Evolutionary conservation across 2,888 invertebrate species (phyloP).

Genomic region (Branchinecta sandiegonensis): DNA sequence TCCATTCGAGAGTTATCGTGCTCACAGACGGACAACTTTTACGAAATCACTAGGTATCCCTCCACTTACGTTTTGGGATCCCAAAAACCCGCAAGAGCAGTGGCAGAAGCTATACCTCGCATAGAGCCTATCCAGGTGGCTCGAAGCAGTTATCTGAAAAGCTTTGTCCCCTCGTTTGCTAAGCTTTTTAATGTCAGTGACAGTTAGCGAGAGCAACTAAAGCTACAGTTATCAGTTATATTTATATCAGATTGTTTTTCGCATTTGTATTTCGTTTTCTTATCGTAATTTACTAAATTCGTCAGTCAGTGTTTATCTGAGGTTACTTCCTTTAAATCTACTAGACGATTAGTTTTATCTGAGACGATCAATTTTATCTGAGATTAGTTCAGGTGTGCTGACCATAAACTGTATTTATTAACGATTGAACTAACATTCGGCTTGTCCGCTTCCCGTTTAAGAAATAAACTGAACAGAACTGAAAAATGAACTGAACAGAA

Average conservation of each 20-base stretch:
- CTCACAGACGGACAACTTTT: no score
- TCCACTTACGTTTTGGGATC: no score
- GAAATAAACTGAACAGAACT: slow-evolving; percentile 9
- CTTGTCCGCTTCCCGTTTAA: neutral
- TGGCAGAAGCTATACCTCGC: no score
- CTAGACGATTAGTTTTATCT: no score
- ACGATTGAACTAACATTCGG: neutral
- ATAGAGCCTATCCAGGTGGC: no score
- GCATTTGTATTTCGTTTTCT: neutral
- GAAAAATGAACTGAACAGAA: no score
- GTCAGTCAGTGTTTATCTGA: no score
- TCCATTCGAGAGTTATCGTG: no score
- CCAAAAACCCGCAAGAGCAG: no score
- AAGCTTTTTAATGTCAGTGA: neutral
- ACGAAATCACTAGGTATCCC: no score
- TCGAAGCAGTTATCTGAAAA: neutral
- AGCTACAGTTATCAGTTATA: neutral
- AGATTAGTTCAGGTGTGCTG: neutral
- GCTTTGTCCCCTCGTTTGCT: neutral
- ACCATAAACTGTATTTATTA: neutral
- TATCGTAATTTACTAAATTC: neutral
- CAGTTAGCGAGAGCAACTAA: neutral
- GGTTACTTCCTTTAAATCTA: no score
- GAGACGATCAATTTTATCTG: neutral
- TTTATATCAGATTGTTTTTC: neutral